Evolutionary conservation across 2,113 vertebrate genomes (phyloP), one percentile per base, ranked within the genome.

Genomic region (Pitta sordida): DNA sequence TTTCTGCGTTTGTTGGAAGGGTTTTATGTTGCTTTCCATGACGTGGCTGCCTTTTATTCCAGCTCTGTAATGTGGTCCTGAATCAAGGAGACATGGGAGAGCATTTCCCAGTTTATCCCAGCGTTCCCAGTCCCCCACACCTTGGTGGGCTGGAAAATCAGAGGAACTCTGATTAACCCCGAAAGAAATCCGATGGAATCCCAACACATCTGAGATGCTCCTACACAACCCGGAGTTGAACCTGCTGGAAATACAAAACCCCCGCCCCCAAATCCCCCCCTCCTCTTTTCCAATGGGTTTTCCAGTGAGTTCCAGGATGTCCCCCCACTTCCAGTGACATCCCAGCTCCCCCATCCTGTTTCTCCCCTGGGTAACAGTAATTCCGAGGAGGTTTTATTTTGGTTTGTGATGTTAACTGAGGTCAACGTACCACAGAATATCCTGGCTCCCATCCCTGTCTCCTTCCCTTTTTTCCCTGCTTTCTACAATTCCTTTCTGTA

Each of bases 321-420:
- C 67, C 44, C 48, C 29, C 13, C 8, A 2, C 4, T 37, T 41
- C 2, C 1, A 4, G 60, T 27, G 74, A 17, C 48, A 62, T 37
- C 48, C 34, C 3, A 2, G 55, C 24, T 41, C 23, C 23, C 52
- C 56, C 46, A 37, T 23, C 34, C 43, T 6, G 3, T 14, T 77
- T 64, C 60, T 49, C 43, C 36, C 7, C 13, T 6, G 63, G 76
- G 52, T 46, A 20, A 52, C 6, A 2, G 37, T 53, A 78, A 76
- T 32, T 26, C 15, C 2, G 44, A 39, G 62, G 37, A 89, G 62
- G 13, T 78, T 94, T 73, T 27, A 15, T 29, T 89, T 83, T 78
- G 36, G 34, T 86, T 78, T 24, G 60, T 79, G 37, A 84, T 89
- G 91, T 91, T 82, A 91, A 91, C 88, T 58, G 34, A 95, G 94